phyloP scores from a whole-genome alignment of 2,888 invertebrate species.

The Cyclophora albipunctata region DNA sequence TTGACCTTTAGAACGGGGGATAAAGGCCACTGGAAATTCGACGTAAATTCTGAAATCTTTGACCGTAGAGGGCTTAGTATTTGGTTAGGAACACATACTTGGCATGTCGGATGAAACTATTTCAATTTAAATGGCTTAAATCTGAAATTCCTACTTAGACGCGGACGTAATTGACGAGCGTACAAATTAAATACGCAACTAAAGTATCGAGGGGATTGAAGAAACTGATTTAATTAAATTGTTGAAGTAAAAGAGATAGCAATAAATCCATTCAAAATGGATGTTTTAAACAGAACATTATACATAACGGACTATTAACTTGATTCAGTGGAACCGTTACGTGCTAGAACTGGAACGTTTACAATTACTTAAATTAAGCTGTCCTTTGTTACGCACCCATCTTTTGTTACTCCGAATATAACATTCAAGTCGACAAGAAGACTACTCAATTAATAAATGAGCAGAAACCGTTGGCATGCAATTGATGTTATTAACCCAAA shows the following conservation, averaged over 20 bases:
- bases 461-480: neutral
- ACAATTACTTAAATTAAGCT: slow-evolving; percentile 34
- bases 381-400: slow-evolving; percentile 28
- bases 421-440: slow-evolving; percentile 8
- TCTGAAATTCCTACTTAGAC: too few relatives aligned
- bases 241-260: too few relatives aligned
- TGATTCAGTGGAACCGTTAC: too few relatives aligned
- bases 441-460: neutral
- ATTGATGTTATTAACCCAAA: neutral
- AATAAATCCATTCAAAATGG: too few relatives aligned
- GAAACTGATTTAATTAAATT: too few relatives aligned
- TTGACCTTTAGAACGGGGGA: slow-evolving; percentile 1
- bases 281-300: too few relatives aligned
- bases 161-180: too few relatives aligned
- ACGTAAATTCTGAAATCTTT: neutral
- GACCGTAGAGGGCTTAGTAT: neutral
- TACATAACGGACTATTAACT: too few relatives aligned
- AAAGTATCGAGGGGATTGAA: too few relatives aligned
- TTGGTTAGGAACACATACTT: neutral
- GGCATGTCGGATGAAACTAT: too few relatives aligned
- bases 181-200: too few relatives aligned
- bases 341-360: slow-evolving; percentile 1
- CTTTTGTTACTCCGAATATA: slow-evolving; percentile 31
- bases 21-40: neutral
- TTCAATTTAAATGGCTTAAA: too few relatives aligned